Evolutionary conservation across 1,140 invertebrate species (phyloP), one percentile per base, ranked within the genome.

Genomic region (Drosophila ficusphila): DNA sequence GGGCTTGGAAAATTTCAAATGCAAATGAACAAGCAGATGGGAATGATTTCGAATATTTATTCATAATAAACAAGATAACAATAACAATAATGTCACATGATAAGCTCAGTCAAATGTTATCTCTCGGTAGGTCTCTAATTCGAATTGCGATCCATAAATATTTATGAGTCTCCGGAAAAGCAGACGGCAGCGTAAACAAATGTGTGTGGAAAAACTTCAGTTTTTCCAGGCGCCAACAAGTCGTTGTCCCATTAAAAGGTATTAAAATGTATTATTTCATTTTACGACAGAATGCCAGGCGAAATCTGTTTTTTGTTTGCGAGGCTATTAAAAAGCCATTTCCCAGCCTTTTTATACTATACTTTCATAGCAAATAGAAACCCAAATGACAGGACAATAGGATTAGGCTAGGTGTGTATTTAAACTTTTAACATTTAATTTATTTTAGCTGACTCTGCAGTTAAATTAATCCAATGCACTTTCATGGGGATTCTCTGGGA

Each of bases 61-160:
- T 67, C 54, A 47, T 72, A 53, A 72, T 72, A 81, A 81, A 81
- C 77, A 81, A 76, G 72, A 81, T 76, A 76, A 71, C 54, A 76
- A 67, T 64, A 81, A 82, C 72, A 76, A 62, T 82, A 81, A 81
- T 82, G 72, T 57, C 48, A 72, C 47, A 67, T 65, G 64, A 71
- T 72, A 72, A 68, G 58, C 58, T 34, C 77, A 72, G 70, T 69
- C 54, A 64, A 62, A 70, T 57, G 41, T 48, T 70, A 58, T 57
- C 16, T 47, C 4, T n/a, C 23, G 3, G 8, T 14, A 19, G 27
- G 31, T 70, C 27, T 49, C 39, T 67, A 56, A 57, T 72, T 67
- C 29, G 19, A 36, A 58, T 29, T 49, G 16, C 12, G n/a, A 29
- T n/a, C 44, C 54, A 76, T 82, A 81, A 76, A 81, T 76, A 82